A percentile compares a stretch with the other conserved stretches of the same genome.
Conservation (phyloP, 2,113 vertebrate genomes). For the Takifugu flavidus region DNA sequence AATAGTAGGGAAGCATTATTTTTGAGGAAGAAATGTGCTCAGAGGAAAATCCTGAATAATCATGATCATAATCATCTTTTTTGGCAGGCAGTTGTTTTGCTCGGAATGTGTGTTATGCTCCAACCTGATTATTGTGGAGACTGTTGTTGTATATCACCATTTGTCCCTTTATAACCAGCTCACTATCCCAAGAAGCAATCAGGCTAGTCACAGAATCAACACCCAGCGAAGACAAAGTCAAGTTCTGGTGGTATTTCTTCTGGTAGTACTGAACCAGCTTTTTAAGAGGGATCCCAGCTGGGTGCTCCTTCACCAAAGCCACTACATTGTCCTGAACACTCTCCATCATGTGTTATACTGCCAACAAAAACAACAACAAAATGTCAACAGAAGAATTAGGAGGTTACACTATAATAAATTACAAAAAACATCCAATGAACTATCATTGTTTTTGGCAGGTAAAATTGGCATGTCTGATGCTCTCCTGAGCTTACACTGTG, state of each 20-base stretch:
- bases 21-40: no score
- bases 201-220: conserved; percentile 42
- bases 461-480: no score
- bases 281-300: conserved; percentile 56
- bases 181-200: conserved; percentile 30
- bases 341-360: conserved; percentile 43
- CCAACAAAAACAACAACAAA: conserved; percentile 1
- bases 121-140: no score
- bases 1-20: no score
- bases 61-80: no score
- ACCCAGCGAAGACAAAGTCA: conserved; percentile 42
- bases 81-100: no score
- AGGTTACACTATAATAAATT: neutral
- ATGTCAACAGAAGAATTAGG: neutral
- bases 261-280: conserved; percentile 40
- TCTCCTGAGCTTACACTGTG: no score
- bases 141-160: conserved; percentile 48
- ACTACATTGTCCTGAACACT: conserved; percentile 36
- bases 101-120: no score
- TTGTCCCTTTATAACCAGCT: conserved; percentile 49
- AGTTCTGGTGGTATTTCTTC: conserved; percentile 48
- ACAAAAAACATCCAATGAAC: no score
- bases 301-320: conserved; percentile 50
- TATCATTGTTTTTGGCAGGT: no score
- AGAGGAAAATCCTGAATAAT: no score